Percentiles rank a stretch among this genome's conserved stretches.
Evolutionary conservation across 2,113 vertebrate genomes (phyloP).

Genomic region (Sapajus apella): DNA sequence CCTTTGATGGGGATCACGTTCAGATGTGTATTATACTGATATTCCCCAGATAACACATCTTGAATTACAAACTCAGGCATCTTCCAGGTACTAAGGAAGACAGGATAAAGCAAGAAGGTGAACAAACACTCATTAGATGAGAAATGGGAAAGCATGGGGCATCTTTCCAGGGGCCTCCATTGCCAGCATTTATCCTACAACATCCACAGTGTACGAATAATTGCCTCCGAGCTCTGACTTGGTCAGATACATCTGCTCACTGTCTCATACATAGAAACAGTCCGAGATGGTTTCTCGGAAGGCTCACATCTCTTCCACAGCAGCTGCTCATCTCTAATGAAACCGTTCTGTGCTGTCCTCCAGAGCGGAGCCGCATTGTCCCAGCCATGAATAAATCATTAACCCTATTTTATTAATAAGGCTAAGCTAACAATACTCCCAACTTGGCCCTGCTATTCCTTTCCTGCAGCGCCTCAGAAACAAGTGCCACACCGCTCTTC

Average conservation of each 20-base stretch:
- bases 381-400: conserved; percentile 87
- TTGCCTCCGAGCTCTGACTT: conserved; percentile 72
- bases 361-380: conserved; percentile 78
- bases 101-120: conserved; percentile 77
- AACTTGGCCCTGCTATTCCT: conserved; percentile 73
- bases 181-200: conserved; percentile 31
- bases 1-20: conserved; percentile 69
- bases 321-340: conserved; percentile 81
- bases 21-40: conserved; percentile 65
- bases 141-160: conserved; percentile 69
- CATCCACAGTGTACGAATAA: conserved; percentile 42
- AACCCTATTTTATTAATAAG: conserved; percentile 87
- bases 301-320: conserved; percentile 68
- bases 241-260: conserved; percentile 72
- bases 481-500: conserved; percentile 16
- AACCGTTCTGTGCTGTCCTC: conserved; percentile 79
- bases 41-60: conserved; percentile 77
- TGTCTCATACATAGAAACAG: conserved; percentile 66
- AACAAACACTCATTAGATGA: conserved; percentile 72
- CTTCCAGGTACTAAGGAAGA: conserved; percentile 73
- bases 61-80: conserved; percentile 80
- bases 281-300: conserved; percentile 66
- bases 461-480: conserved; percentile 67
- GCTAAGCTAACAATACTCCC: conserved; percentile 80
- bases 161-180: conserved; percentile 44